Base-by-base conservation (phyloP, 2,113 vertebrate genomes). In the Apteryx mantelli region DNA sequence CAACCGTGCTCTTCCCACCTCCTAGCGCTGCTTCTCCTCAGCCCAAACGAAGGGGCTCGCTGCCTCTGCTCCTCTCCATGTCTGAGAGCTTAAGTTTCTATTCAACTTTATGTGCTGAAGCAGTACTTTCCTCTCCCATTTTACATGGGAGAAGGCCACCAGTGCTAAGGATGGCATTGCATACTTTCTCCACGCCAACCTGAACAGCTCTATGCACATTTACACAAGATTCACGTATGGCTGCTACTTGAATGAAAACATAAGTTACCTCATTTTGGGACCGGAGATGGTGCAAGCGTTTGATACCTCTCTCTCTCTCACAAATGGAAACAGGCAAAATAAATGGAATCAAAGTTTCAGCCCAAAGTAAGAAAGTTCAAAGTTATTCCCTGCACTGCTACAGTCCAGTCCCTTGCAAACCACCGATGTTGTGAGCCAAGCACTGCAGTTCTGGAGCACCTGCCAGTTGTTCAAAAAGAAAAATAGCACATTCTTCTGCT, bases 281-380 rank as follows among this genome's bases (percentile, higher is more conserved):
- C 56, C 0, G 0, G 68, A 87, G 55, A 61, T 0, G 5, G 34
- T 17, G 5, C 0, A 9, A 63, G 22, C 6, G 19, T 34, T 87
- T n/a, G 22, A 16, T 22, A 60, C 74, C 74, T 76, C 38, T 78
- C 74, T 76, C 38, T 25, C 24, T 6, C 34, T 66, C 30, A n/a
- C 5, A 5, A 3, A 16, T 5, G 69, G 24, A 86, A 87, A 70
- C 2, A 38, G 38, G 8, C 38, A 75, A 61, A 91, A 65, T 20
- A 73, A 89, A 22, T 16, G 24, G 58, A 53, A 79, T 5, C 73
- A 53, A 83, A 95, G 52, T 5, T 79, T 32, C 28, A 79, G 58
- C 12, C 25, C 28, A 9, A 65, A 88, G 42, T 7, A 82, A 36
- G 53, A 83, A 88, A 95, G 19, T 71, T 83, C 22, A 25, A 74